Percentiles rank a stretch among this genome's conserved stretches.
These are phyloP conservation scores for Scaptomyza hsui DNA, from an alignment of 1,140 invertebrate genomes.

Conservation along the genomic window DNA sequence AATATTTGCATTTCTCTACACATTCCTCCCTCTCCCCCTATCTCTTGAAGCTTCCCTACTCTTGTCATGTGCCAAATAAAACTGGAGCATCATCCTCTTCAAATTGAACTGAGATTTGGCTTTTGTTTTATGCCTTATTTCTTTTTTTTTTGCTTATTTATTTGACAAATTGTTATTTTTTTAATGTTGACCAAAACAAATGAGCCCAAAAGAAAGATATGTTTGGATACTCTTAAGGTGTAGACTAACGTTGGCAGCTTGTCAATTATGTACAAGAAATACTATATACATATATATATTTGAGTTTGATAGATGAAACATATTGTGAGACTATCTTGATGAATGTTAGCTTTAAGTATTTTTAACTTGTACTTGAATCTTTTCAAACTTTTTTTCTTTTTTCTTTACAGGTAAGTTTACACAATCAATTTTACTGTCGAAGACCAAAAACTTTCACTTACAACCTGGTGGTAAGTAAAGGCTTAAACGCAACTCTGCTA, in stretches of 20 bases:
- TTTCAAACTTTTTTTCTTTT: too few species aligned
- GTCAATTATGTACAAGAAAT: constrained; percentile 24
- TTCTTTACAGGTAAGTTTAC: constrained; percentile 15
- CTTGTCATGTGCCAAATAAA: constrained; percentile 12
- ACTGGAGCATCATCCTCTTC: constrained; percentile 25
- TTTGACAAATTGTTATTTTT: constrained; percentile 37
- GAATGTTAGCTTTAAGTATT: too few species aligned
- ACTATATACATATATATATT: too few species aligned
- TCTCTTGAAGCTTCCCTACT: neutral
- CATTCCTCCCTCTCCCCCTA: neutral
- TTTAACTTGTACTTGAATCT: too few species aligned
- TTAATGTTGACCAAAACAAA: constrained; percentile 30
- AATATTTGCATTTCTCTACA: constrained; percentile 63
- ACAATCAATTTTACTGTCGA: constrained; percentile 8
- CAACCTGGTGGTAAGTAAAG: constrained; percentile 9
- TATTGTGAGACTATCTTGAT: neutral
- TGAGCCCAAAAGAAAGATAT: constrained; percentile 4
- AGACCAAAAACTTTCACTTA: neutral
- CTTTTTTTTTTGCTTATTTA: constrained; percentile 11
- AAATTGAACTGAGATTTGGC: constrained; percentile 25
- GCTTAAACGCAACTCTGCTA: neutral
- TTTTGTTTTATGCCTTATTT: neutral
- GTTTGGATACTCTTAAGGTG: neutral
- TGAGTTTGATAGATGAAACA: constrained; percentile 20
- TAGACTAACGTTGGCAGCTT: constrained; percentile 6